Conservation (phyloP, 2,888 invertebrate species). For the Dasypolia templi region DNA sequence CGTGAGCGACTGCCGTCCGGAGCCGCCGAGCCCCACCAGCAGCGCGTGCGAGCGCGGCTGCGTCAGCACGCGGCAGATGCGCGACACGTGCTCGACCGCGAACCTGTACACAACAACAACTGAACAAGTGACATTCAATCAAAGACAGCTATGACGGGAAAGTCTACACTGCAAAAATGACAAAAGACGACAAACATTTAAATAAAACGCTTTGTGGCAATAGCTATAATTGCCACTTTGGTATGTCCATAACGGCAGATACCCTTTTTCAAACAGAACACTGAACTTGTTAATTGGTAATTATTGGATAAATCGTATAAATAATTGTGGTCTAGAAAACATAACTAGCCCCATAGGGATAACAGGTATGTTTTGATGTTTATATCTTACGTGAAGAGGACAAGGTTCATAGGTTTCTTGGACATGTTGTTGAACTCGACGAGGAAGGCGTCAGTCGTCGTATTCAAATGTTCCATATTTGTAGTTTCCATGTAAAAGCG, state of each 20-base stretch:
- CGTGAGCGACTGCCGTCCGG: conserved; percentile 97
- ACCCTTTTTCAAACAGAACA: neutral
- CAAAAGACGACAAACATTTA: neutral
- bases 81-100: conserved; percentile 98
- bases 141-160: neutral
- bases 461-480: conserved; percentile 94
- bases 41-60: conserved; percentile 97
- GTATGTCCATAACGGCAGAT: neutral
- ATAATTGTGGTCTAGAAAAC: neutral
- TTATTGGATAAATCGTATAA: neutral
- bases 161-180: neutral
- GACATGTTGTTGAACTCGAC: conserved; percentile 98
- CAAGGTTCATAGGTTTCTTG: conserved; percentile 98
- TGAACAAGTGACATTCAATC: neutral
- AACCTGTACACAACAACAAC: conserved; percentile 91
- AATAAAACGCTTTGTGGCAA: neutral
- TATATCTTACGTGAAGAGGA: conserved; percentile 93
- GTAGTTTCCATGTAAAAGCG: conserved; percentile 96
- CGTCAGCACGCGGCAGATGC: conserved; percentile 96
- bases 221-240: neutral
- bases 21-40: conserved; percentile 97
- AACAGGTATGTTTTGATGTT: neutral
- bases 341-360: neutral
- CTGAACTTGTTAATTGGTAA: neutral
- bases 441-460: conserved; percentile 96